A percentile compares a stretch with the other conserved stretches of the same genome.
Evolutionary conservation across 1,140 invertebrate species (phyloP).

Genomic region (Drosophila paulistorum): DNA sequence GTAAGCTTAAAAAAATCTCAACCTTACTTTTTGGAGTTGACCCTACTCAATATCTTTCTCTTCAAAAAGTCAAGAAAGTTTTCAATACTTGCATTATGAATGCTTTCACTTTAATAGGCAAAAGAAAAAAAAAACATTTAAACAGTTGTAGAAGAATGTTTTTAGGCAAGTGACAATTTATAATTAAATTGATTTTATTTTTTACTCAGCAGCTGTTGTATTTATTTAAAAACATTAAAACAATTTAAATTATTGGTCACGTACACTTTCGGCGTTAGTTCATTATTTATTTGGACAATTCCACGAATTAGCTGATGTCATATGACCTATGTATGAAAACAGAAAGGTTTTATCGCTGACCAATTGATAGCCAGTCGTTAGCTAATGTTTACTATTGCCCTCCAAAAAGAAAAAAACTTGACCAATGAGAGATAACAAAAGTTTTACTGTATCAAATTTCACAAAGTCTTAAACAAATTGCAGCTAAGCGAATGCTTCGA

Average conservation of each 20-base stretch:
- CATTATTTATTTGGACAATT: not conserved
- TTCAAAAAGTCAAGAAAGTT: too few relatives aligned
- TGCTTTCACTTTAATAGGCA: too few relatives aligned
- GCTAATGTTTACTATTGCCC: not conserved
- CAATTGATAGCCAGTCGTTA: not conserved
- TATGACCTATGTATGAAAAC: not conserved
- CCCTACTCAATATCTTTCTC: too few relatives aligned
- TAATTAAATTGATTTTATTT: not conserved
- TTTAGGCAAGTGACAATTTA: too few relatives aligned
- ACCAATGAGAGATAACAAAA: not conserved
- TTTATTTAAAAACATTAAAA: too few relatives aligned
- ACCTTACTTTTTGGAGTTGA: too few relatives aligned
- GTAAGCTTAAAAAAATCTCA: not conserved
- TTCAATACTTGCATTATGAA: too few relatives aligned
- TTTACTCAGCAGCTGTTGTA: not conserved
- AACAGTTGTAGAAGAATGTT: too few relatives aligned
- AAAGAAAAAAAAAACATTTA: too few relatives aligned
- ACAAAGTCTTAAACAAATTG: constrained; percentile 2
- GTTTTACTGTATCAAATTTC: constrained; percentile 1
- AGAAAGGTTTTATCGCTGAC: not conserved
- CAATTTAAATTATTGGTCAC: too few relatives aligned
- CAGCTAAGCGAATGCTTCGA: too few relatives aligned
- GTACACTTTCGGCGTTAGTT: not conserved
- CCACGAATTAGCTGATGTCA: not conserved
- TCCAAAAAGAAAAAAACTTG: not conserved